Base-by-base conservation (phyloP, 2,113 vertebrate species). In the Prochilodus magdalenae region DNA sequence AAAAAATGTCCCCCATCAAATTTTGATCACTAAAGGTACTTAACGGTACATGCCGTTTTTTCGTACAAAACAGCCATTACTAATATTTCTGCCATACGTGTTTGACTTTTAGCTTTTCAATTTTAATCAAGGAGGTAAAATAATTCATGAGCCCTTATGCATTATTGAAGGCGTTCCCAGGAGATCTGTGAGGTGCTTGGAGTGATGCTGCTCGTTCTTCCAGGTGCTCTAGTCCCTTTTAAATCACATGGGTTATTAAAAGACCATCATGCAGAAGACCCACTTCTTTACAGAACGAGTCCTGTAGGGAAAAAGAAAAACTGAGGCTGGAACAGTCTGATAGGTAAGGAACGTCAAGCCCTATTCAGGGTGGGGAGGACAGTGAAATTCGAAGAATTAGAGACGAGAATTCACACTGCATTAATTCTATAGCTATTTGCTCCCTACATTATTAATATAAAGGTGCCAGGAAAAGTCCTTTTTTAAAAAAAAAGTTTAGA, bases 71-170 rank as follows among this genome's bases (percentile, higher is more conserved):
- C 69, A 75, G 69, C 59, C 72, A 73, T 84, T 66, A 73, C 65
- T 76, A 79, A 69, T 69, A 72, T 82, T 82, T 82, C 57, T 65
- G 53, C 36, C 66, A 72, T 65, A 79, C 65, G 81, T 73, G 79
- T 47, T 70, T 75, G 77, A 77, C 51, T 78, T 77, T 74, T 33
- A 63, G 29, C 22, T 49, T 67, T 85, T 77, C 80, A 83, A 72
- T 74, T 86, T 80, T 80, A 83, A 77, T 85, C 81, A 62, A n/a
- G 63, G 47, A 59, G 76, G 27, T 79, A 33, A 81, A 87, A 87
- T 85, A 79, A 85, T 85, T 81, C 36, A 87, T 85, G 29, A 62
- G 15, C 33, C 12, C 20, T 44, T 49, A 83, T 87, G 69, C 29
- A 81, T 84, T 85, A 87, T 85, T 85, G 72, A 87, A 57, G 51